Base-by-base conservation (phyloP, 2,797 vertebrate species). In the Triplophysa bombifrons region DNA sequence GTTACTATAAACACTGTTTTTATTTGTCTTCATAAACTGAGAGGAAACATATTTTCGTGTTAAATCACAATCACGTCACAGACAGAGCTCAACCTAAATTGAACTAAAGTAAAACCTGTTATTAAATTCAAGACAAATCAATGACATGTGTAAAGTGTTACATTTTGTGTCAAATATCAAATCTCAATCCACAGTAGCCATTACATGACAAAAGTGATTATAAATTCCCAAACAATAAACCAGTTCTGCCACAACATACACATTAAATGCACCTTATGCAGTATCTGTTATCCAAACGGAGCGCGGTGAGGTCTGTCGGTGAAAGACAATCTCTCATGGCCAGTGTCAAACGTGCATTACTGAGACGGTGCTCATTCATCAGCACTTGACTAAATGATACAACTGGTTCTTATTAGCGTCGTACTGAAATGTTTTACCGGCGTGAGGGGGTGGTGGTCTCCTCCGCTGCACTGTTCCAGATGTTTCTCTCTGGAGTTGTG, bases 381-480 rank as follows among this genome's bases (percentile, higher is more conserved):
- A 82, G 85, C 80, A 72, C 72, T 72, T 68, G 58, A 56, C 75
- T 76, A 86, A 79, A 84, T 81, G 78, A 82, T 75, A 72, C 74
- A 74, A 84, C 74, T 86, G 85, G 67, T 86, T 86, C 80, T 81
- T 84, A 84, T 86, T 84, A 82, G 67, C n/a, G 16, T 63, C 69
- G 80, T 63, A 48, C 74, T 74, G 85, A 82, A 74, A 76, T 84
- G 82, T 84, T 82, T 78, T 84, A 78, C 63, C 22, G 22, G 55
- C 2, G 20, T 20, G 55, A 8, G 12, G 61, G 34, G 11, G 61
- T 70, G 78, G 80, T 61, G 77, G 71, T 58, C 83, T 71, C 44
- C 78, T 61, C 63, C 76, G 25, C 74, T 84, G 78, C 80, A 25
- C 58, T 4, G 4, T 82, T 82, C 85, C 83, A 84, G 85, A 86